A percentile compares a stretch with the other conserved stretches of the same genome.
phyloP scores from a whole-genome alignment of 1,140 invertebrate species.

The Temnothorax longispinosus region DNA sequence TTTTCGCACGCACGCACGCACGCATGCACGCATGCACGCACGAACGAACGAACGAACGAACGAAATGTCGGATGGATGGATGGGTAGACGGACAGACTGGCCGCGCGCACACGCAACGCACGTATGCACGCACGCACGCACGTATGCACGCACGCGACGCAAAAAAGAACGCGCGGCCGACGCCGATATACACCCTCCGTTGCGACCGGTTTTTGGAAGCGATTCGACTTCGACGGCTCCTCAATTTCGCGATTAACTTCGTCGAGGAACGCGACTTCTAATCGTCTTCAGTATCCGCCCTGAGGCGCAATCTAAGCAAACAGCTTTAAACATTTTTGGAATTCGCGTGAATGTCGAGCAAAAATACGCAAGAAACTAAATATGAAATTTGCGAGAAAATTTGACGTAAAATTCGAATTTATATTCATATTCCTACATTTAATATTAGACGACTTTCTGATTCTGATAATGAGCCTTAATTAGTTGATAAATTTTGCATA shows the following conservation, averaged over 20 bases:
- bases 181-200: slow-evolving; percentile 38
- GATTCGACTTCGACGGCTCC: neutral
- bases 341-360: neutral
- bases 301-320: neutral
- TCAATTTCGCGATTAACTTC: slow-evolving; percentile 43
- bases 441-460: neutral
- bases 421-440: neutral
- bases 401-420: neutral
- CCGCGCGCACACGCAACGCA: slow-evolving; percentile 56
- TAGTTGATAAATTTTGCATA: neutral
- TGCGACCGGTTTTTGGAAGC: slow-evolving; percentile 2
- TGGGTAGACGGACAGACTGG: slow-evolving; percentile 66
- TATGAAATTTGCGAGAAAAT: neutral
- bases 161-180: slow-evolving; percentile 31
- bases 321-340: neutral
- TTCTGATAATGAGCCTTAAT: neutral
- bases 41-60: slow-evolving; percentile 70
- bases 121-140: slow-evolving; percentile 62
- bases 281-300: slow-evolving; percentile 14
- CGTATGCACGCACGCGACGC: slow-evolving; percentile 67
- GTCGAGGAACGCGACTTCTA: slow-evolving; percentile 23
- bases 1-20: slow-evolving; percentile 74
- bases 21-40: slow-evolving; percentile 73
- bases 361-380: neutral
- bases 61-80: slow-evolving; percentile 71